Conservation (phyloP, 2,888 invertebrate species). For the Cataglyphis rosenhaueri region DNA sequence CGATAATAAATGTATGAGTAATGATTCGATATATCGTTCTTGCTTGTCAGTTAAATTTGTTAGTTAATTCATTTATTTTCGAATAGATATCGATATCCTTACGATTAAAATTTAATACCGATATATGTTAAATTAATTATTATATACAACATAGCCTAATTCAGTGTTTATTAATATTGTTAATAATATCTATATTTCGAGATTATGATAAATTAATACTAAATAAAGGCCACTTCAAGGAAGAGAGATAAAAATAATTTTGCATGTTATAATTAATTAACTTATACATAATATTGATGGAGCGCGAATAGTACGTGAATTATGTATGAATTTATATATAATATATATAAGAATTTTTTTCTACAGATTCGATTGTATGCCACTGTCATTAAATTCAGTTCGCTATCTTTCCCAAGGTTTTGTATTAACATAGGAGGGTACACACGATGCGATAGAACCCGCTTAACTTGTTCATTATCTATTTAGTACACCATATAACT, state of each 20-base stretch:
- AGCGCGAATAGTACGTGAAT: background rate
- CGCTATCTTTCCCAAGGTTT: constrained; percentile 63
- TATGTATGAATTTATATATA: too few relatives aligned
- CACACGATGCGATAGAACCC: constrained; percentile 72
- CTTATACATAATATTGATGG: background rate
- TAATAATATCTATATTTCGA: background rate
- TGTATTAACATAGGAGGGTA: constrained; percentile 67
- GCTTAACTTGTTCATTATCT: constrained; percentile 79
- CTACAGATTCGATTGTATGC: constrained; percentile 27
- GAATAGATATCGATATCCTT: background rate
- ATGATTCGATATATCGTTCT: background rate
- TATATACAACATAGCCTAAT: background rate
- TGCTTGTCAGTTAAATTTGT: background rate
- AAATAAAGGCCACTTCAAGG: background rate
- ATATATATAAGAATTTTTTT: background rate
- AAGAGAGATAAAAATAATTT: background rate
- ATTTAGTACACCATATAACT: constrained; percentile 71
- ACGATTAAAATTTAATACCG: background rate
- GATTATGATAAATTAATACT: background rate
- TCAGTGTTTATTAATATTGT: background rate
- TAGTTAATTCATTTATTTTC: background rate
- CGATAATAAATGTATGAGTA: background rate
- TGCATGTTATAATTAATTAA: background rate
- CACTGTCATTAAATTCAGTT: constrained; percentile 60
- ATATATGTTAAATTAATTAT: background rate